A percentile compares a stretch with the other conserved stretches of the same genome.
Conservation (phyloP, 2,888 invertebrate genomes). For the Spialia ferax region DNA sequence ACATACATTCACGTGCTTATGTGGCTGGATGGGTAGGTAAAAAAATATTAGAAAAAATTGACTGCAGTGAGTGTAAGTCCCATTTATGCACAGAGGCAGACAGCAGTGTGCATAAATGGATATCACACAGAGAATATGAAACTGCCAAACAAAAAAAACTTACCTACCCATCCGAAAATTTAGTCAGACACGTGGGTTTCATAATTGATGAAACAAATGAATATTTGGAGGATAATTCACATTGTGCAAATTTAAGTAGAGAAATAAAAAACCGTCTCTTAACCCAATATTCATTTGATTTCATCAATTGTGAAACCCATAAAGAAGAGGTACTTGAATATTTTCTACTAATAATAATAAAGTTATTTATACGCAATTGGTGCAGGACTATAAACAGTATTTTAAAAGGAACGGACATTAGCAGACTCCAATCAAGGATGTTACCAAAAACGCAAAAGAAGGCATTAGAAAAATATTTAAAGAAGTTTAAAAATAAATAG, state of each 20-base stretch:
- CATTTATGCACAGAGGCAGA: background rate
- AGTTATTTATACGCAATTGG: background rate
- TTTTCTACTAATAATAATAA: background rate
- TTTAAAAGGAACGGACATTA: background rate
- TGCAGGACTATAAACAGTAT: background rate
- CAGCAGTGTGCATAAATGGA: background rate
- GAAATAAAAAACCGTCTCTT: background rate
- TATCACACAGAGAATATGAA: constrained; percentile 6
- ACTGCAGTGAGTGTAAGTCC: background rate
- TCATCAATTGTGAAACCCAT: background rate
- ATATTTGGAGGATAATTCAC: background rate
- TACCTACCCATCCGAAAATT: constrained; percentile 5
- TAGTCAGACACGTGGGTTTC: background rate
- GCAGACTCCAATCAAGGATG: background rate
- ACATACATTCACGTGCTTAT: constrained; percentile 6
- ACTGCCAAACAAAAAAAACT: background rate
- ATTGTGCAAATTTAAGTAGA: background rate
- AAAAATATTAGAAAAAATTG: constrained; percentile 1
- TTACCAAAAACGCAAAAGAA: background rate
- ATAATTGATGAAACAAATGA: constrained; percentile 9
- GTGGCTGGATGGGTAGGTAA: background rate
- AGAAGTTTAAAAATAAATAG: background rate
- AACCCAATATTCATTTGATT: constrained; percentile 5
- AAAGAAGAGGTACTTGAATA: background rate
- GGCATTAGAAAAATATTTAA: background rate